A percentile compares a stretch with the other conserved stretches of the same genome.
phyloP scores from a whole-genome alignment of 2,888 invertebrate genomes.

The Chironomus tentans region DNA sequence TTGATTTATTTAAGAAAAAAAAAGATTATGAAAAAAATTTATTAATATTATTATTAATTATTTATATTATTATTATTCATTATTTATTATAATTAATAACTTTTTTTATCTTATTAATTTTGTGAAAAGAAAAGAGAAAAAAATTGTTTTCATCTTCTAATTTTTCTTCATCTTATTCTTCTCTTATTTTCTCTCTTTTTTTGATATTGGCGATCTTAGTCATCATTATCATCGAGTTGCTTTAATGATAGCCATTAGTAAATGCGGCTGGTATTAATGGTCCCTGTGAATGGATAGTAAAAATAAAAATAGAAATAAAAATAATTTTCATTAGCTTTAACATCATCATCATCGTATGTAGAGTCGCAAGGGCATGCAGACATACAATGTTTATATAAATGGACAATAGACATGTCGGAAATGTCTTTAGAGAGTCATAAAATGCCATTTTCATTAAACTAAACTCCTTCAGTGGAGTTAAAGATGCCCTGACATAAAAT shows the following conservation, averaged over 20 bases:
- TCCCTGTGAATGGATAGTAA: conserved; percentile 58
- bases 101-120: too few species aligned
- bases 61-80: not conserved
- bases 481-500: too few species aligned
- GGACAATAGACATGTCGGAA: not conserved
- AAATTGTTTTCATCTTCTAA: not conserved
- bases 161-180: not conserved
- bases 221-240: conserved; percentile 31
- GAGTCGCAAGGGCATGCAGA: not conserved
- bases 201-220: not conserved
- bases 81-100: not conserved
- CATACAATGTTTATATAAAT: conserved; percentile 38
- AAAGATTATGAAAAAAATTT: too few species aligned
- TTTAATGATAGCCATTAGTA: conserved; percentile 97
- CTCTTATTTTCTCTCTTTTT: not conserved
- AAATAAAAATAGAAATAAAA: conserved; percentile 28
- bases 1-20: too few species aligned
- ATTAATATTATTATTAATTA: too few species aligned
- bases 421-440: not conserved
- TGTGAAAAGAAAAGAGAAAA: not conserved
- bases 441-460: not conserved
- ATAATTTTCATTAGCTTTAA: too few species aligned
- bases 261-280: conserved; percentile 97
- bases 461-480: too few species aligned
- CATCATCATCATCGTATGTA: not conserved